Conservation (phyloP, 2,797 vertebrate genomes). For the Cynopterus sphinx region DNA sequence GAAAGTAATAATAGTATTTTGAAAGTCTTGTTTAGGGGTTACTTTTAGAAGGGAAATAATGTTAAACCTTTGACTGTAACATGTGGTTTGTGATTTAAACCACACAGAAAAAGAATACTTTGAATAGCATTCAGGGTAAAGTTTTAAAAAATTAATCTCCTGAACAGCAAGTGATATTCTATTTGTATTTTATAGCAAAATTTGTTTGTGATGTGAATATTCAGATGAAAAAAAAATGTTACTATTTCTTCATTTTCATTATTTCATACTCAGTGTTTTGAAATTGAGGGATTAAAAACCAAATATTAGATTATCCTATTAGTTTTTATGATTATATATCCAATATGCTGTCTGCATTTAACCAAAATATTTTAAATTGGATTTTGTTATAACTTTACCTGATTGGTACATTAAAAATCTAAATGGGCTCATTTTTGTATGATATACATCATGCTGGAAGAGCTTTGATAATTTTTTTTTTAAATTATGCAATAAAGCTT, state of each 20-base stretch:
- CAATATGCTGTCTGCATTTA: background rate
- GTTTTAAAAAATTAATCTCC: background rate
- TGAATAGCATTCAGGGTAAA: background rate
- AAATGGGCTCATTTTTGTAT: background rate
- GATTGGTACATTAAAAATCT: background rate
- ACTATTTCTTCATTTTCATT: conserved; percentile 23
- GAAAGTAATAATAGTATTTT: background rate
- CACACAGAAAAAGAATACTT: background rate
- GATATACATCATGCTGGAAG: background rate
- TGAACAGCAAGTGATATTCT: background rate
- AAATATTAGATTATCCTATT: background rate
- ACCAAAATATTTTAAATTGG: background rate
- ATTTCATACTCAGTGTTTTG: background rate
- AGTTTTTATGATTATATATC: background rate
- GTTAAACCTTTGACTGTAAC: background rate
- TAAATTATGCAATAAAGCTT: background rate
- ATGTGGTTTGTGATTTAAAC: background rate
- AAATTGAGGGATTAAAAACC: background rate
- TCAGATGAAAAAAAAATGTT: background rate
- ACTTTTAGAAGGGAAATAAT: background rate
- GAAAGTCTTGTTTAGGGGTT: background rate
- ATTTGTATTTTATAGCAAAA: background rate
- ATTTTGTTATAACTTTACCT: background rate
- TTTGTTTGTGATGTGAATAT: background rate
- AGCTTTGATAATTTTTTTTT: background rate